These are phyloP conservation scores for Myiozetetes cayanensis DNA, from an alignment of 2,113 vertebrate genomes.

Conservation along the genomic window DNA sequence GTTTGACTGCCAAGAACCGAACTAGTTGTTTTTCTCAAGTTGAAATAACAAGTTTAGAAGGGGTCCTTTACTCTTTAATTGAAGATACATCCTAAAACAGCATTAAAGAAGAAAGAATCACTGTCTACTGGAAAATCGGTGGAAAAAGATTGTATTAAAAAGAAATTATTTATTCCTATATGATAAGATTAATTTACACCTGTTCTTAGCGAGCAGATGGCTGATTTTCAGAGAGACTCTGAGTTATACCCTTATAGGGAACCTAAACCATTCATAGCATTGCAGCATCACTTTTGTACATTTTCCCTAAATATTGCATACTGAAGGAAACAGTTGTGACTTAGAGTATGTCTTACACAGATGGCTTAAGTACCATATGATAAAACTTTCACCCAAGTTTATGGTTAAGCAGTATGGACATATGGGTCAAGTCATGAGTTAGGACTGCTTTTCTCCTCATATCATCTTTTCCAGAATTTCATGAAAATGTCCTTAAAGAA, in stretches of 20 bases:
- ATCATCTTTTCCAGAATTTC: not conserved
- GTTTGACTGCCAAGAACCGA: not conserved
- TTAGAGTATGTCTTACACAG: not conserved
- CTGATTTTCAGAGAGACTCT: not conserved
- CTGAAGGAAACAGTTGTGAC: not conserved
- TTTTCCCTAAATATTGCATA: not conserved
- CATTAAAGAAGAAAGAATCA: not conserved
- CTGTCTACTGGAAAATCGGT: not conserved
- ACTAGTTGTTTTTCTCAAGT: not conserved
- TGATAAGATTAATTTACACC: not conserved
- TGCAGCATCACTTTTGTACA: not conserved
- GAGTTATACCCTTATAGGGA: not conserved
- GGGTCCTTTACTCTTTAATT: not conserved
- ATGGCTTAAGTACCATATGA: not conserved
- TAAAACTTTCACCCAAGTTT: not conserved
- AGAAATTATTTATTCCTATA: not conserved
- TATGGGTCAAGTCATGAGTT: not conserved
- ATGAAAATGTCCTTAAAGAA: not conserved
- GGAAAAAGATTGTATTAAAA: not conserved
- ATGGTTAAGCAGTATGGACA: not conserved
- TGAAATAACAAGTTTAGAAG: not conserved
- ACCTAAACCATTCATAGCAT: not conserved
- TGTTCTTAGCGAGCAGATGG: not conserved
- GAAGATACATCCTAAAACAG: not conserved
- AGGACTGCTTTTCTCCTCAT: not conserved